Conservation (phyloP, 2,113 vertebrate genomes). For the Corydoras sp. region DNA sequence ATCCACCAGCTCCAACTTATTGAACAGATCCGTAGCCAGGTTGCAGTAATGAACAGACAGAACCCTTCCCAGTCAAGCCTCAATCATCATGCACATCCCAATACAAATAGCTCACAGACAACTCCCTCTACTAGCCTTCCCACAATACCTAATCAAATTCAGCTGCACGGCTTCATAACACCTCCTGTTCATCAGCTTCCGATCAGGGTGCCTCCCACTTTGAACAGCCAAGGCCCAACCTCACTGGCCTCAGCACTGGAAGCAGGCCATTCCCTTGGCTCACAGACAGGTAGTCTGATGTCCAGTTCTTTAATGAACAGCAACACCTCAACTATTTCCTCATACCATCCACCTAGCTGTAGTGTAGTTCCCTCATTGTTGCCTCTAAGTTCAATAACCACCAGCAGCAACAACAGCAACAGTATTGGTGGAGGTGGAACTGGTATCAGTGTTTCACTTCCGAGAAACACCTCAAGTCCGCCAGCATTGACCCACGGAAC, state of each 20-base stretch:
- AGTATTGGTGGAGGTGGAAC: conserved; percentile 52
- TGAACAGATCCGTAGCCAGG: conserved; percentile 95
- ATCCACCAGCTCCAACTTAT: conserved; percentile 97
- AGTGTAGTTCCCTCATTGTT: conserved; percentile 65
- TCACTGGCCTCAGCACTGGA: conserved; percentile 71
- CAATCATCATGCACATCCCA: conserved; percentile 60
- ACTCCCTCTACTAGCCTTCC: conserved; percentile 60
- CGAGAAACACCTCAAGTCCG: conserved; percentile 77
- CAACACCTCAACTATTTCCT: conserved; percentile 65
- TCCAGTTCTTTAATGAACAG: conserved; percentile 67
- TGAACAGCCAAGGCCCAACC: conserved; percentile 62
- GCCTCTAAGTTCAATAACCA: conserved; percentile 65
- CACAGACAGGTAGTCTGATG: conserved; percentile 71
- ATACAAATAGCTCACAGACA: conserved; percentile 58
- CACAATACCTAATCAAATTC: conserved; percentile 72
- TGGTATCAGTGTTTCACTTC: conserved; percentile 62
- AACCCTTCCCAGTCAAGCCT: conserved; percentile 69
- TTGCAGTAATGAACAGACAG: conserved; percentile 90
- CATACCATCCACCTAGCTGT: conserved; percentile 60
- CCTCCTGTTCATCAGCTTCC: conserved; percentile 79
- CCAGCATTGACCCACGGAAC: conserved; percentile 76
- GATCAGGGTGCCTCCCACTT: conserved; percentile 66
- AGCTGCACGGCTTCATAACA: conserved; percentile 78
- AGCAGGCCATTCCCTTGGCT: conserved; percentile 66
- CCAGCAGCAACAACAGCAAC: conserved; percentile 56